These are phyloP conservation scores for Subacronicta megacephala DNA, from an alignment of 2,888 invertebrate species.

Conservation along the genomic window DNA sequence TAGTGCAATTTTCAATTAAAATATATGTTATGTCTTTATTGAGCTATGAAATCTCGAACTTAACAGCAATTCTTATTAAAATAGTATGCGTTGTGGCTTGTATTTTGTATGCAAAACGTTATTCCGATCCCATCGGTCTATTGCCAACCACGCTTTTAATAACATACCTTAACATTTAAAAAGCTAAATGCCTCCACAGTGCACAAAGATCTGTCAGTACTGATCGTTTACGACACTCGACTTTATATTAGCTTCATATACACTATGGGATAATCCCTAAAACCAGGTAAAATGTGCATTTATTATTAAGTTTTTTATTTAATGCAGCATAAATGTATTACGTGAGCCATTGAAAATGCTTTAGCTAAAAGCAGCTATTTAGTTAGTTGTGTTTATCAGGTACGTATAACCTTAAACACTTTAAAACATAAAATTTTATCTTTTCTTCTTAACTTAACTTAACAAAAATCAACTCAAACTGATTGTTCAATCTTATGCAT, in stretches of 20 bases:
- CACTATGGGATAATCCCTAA: neutral
- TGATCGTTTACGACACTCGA: slow-evolving; percentile 34
- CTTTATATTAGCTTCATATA: slow-evolving; percentile 29
- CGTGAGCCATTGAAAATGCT: too few species aligned
- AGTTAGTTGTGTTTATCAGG: too few species aligned
- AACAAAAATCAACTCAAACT: too few species aligned
- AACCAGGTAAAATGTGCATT: slow-evolving; percentile 4
- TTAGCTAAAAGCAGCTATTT: too few species aligned
- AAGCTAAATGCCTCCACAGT: slow-evolving; percentile 28
- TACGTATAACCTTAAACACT: too few species aligned
- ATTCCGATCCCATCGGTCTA: slow-evolving; percentile 32
- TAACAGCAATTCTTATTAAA: slow-evolving; percentile 20
- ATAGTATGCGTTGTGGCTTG: slow-evolving; percentile 16
- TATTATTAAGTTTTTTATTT: slow-evolving; percentile 2
- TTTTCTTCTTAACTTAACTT: too few species aligned
- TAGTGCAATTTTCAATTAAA: slow-evolving; percentile 1
- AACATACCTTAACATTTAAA: slow-evolving; percentile 35
- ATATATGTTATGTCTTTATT: too few species aligned
- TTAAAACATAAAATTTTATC: too few species aligned
- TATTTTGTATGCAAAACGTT: slow-evolving; percentile 47
- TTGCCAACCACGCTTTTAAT: slow-evolving; percentile 38
- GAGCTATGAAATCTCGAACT: slow-evolving; percentile 15
- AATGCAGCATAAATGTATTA: neutral
- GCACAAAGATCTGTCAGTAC: slow-evolving; percentile 31
- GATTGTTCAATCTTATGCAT: neutral